phyloP scores from a whole-genome alignment of 2,113 vertebrate genomes.

The Ctenodactylus gundi region DNA sequence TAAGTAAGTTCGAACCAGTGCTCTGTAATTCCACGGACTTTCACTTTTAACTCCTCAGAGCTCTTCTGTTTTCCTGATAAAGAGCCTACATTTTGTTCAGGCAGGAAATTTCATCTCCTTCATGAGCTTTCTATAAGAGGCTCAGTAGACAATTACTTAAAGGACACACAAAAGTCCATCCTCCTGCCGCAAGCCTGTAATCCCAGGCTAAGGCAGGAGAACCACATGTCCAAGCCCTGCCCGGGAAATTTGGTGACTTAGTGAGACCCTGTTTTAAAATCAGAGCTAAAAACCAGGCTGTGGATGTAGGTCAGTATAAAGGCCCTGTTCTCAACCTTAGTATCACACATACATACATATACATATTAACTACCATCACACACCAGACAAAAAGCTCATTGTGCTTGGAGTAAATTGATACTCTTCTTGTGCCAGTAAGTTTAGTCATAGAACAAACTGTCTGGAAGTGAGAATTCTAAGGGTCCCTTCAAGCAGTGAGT shows the following conservation, averaged over 20 bases:
- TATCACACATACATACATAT: no score
- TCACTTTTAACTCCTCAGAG: neutral
- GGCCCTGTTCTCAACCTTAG: no score
- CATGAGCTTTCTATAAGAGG: neutral
- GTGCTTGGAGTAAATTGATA: neutral
- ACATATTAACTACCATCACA: neutral
- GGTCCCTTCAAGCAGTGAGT: neutral
- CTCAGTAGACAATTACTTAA: neutral
- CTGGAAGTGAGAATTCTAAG: neutral
- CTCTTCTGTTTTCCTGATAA: neutral
- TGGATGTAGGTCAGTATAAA: no score
- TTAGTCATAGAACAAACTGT: neutral
- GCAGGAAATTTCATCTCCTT: neutral
- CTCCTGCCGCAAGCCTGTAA: no score
- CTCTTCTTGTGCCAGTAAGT: neutral
- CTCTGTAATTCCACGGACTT: neutral
- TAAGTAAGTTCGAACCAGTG: neutral
- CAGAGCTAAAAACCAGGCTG: no score
- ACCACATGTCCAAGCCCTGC: no score
- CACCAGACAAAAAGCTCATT: accelerated
- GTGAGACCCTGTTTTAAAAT: no score
- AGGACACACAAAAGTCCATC: no score
- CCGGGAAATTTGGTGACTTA: no score
- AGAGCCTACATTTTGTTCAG: neutral
- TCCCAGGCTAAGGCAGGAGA: no score